phyloP scores from a whole-genome alignment of 2,888 invertebrate genomes.

The Cremastinae sp. region DNA sequence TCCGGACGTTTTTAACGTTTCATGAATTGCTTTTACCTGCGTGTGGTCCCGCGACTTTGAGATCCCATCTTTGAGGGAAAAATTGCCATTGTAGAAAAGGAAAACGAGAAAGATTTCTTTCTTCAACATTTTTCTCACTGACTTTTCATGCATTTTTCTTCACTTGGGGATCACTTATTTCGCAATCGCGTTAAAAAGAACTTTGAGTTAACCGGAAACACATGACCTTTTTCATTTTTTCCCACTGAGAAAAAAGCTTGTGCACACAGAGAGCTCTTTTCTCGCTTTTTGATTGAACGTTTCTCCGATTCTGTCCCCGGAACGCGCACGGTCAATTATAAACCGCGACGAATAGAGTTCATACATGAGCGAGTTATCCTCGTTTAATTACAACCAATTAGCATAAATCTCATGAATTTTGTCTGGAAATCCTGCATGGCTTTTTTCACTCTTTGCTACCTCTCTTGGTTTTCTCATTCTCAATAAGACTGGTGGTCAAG shows the following conservation, averaged over 20 bases:
- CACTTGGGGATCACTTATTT: not conserved
- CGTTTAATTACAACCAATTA: constrained; percentile 66
- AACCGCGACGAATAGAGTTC: constrained; percentile 55
- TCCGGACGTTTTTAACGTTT: constrained; percentile 44
- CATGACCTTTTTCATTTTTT: too few species aligned
- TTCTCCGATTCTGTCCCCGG: constrained; percentile 44
- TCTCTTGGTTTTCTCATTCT: constrained; percentile 28
- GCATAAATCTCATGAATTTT: constrained; percentile 65
- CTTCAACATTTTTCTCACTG: not conserved
- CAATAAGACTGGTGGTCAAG: constrained; percentile 31
- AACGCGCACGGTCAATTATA: constrained; percentile 55
- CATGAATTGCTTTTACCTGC: constrained; percentile 59
- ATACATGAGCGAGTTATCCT: constrained; percentile 57
- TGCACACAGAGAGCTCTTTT: not conserved
- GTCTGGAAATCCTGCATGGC: constrained; percentile 58
- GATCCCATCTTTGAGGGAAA: not conserved
- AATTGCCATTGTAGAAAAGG: constrained; percentile 52
- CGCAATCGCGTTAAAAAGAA: too few species aligned
- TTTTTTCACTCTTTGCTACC: constrained; percentile 13
- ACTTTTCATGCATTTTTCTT: not conserved
- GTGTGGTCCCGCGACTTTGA: constrained; percentile 59
- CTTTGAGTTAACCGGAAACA: too few species aligned
- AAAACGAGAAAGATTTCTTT: constrained; percentile 42
- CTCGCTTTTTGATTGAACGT: constrained; percentile 56
- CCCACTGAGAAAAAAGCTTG: too few species aligned